Conservation (phyloP, 2,888 invertebrate genomes). For the Tachina grossa region DNA sequence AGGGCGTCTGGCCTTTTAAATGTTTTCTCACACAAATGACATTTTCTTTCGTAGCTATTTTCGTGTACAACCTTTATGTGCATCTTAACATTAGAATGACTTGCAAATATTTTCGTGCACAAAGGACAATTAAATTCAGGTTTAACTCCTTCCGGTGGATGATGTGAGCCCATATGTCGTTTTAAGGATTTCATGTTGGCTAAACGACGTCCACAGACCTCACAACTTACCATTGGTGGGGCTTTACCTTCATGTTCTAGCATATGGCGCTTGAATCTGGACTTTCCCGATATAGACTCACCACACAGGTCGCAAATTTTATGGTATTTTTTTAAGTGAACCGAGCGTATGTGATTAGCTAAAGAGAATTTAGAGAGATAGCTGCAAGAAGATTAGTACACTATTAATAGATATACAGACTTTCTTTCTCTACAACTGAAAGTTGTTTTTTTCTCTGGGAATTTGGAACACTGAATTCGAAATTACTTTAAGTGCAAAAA, state of each 20-base stretch:
- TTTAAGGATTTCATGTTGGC: conserved; percentile 74
- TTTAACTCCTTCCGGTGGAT: conserved; percentile 77
- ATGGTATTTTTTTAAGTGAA: conserved; percentile 76
- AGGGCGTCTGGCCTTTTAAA: conserved; percentile 77
- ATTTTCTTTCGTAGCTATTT: conserved; percentile 77
- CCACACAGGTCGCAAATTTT: conserved; percentile 81
- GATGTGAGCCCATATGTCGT: conserved; percentile 79
- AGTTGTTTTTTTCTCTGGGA: too few relatives aligned
- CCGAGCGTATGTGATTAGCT: conserved; percentile 73
- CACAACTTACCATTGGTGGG: conserved; percentile 77
- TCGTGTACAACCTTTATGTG: conserved; percentile 81
- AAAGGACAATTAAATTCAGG: conserved; percentile 77
- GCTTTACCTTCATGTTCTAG: conserved; percentile 78
- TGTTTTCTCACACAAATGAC: conserved; percentile 80
- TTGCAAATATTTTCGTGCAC: conserved; percentile 80
- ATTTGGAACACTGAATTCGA: too few relatives aligned
- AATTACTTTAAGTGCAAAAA: too few relatives aligned
- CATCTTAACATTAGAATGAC: conserved; percentile 79
- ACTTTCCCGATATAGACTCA: conserved; percentile 75
- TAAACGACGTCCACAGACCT: conserved; percentile 76
- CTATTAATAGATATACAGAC: background rate
- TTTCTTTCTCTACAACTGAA: background rate
- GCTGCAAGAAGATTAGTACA: conserved; percentile 73
- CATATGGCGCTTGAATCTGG: conserved; percentile 76
- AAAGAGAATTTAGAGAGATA: conserved; percentile 72